Percentiles rank a stretch among this genome's conserved stretches.
These are phyloP conservation scores for Pseudochirops corinnae DNA, from an alignment of 2,797 vertebrate genomes.

Conservation along the genomic window DNA sequence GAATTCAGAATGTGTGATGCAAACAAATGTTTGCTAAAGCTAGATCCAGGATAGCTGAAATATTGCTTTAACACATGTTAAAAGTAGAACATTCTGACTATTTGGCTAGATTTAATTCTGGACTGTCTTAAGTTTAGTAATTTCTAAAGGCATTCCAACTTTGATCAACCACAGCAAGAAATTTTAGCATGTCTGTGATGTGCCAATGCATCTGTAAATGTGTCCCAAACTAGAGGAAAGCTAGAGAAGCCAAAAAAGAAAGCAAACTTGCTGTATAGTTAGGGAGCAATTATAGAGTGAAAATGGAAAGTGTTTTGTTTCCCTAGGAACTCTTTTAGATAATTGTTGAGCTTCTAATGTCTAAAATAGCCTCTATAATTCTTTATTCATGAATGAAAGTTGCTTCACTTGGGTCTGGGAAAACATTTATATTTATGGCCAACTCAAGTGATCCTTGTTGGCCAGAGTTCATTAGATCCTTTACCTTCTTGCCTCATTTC, in stretches of 20 bases:
- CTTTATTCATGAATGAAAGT: constrained; percentile 73
- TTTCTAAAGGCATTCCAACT: constrained; percentile 77
- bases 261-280: background rate
- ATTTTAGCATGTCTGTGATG: constrained; percentile 73
- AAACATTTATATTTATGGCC: constrained; percentile 54
- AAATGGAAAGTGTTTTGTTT: constrained; percentile 70
- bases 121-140: constrained; percentile 73
- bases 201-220: constrained; percentile 76
- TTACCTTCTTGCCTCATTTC: constrained; percentile 54
- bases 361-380: constrained; percentile 55
- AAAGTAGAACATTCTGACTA: constrained; percentile 69
- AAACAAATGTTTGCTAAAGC: constrained; percentile 67
- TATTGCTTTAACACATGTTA: constrained; percentile 74
- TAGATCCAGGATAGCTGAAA: constrained; percentile 56
- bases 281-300: constrained; percentile 63
- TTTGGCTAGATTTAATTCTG: constrained; percentile 76
- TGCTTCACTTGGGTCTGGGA: constrained; percentile 60
- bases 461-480: constrained; percentile 58
- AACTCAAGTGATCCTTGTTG: constrained; percentile 56
- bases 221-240: constrained; percentile 69
- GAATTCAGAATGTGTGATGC: constrained; percentile 66
- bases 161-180: constrained; percentile 76
- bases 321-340: constrained; percentile 57
- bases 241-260: constrained; percentile 67
- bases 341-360: constrained; percentile 61